Base-by-base conservation (phyloP, 2,888 invertebrate genomes). In the Balanococcus diminutus region DNA sequence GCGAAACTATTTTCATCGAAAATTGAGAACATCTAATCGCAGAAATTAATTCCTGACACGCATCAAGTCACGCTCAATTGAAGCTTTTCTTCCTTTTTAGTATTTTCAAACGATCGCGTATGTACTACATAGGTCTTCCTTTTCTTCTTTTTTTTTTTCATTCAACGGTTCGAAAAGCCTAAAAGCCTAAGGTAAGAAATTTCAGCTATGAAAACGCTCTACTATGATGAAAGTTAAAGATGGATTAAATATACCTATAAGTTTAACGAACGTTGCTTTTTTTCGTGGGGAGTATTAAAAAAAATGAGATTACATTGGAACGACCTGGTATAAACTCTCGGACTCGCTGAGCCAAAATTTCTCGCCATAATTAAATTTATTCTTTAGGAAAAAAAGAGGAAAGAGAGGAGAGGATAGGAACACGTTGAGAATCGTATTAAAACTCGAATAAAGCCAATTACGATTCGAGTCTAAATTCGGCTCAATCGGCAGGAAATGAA, bases 11-110 rank as follows among this genome's bases (percentile, higher is more conserved):
- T 75, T 75, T 31, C 75, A 28, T 19, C 75, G 75, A 75, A 75
- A 75, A 75, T 75, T 75, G 75, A 75, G 75, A 75, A 75, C 75
- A 19, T 75, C 75, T 75, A 75, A 75, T 75, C 75, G 75, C 32
- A 31, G n/a, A 75, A 75, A 75, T 75, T 75, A 75, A 75, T 75
- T 75, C 75, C 36, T 75, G 75, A 32, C 75, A 75, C 75, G 75
- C 75, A 75, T 75, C 75, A 32, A 75, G 75, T 75, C 75, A 75
- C 75, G 75, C 75, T 75, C 75, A 75, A 75, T 75, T 75, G 75
- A 75, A 75, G 32, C 32, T 32, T 75, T 75, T 28, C 28, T n/a
- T 14, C 61, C 61, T 67, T 67, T 67, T 67, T 28, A 28, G 61
- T 25, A 67, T 67, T 67, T 67, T 28, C 61, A 25, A 9, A 67